A percentile compares a stretch with the other conserved stretches of the same genome.
Evolutionary conservation across 1,140 invertebrate genomes (phyloP).

Genomic region (Mycetomoellerius zeteki): DNA sequence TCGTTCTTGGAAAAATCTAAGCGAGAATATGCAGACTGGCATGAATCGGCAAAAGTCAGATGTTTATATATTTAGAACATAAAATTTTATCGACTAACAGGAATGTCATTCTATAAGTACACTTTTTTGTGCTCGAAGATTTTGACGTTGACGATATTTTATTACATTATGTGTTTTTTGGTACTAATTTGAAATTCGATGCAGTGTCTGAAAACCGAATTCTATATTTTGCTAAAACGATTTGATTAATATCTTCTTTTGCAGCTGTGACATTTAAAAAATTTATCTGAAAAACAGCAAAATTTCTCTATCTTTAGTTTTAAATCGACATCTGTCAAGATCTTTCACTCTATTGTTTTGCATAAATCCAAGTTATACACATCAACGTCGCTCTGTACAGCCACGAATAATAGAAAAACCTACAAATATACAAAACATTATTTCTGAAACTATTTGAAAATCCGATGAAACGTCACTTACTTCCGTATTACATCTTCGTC

Average conservation of each 20-base stretch:
- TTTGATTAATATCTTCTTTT: neutral
- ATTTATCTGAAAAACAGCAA: neutral
- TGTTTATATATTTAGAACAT: neutral
- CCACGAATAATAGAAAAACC: neutral
- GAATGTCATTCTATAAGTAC: neutral
- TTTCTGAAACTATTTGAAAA: constrained; percentile 15
- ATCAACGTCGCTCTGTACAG: neutral
- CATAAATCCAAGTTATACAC: constrained; percentile 28
- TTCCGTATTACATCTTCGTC: constrained; percentile 17
- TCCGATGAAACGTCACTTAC: constrained; percentile 41
- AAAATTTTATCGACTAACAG: neutral
- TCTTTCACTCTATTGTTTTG: neutral
- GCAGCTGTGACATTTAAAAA: neutral
- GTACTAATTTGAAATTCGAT: neutral
- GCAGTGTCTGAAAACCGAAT: neutral
- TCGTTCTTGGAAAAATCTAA: neutral
- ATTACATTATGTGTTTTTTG: neutral
- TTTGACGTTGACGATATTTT: neutral
- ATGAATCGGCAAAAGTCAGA: neutral
- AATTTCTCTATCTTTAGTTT: neutral
- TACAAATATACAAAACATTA: constrained; percentile 12
- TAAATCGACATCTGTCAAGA: constrained; percentile 3
- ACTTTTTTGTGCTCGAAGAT: neutral
- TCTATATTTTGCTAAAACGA: neutral
- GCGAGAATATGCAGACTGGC: neutral